These are phyloP conservation scores for Grapholita molesta DNA, from an alignment of 1,140 invertebrate species.

Conservation along the genomic window DNA sequence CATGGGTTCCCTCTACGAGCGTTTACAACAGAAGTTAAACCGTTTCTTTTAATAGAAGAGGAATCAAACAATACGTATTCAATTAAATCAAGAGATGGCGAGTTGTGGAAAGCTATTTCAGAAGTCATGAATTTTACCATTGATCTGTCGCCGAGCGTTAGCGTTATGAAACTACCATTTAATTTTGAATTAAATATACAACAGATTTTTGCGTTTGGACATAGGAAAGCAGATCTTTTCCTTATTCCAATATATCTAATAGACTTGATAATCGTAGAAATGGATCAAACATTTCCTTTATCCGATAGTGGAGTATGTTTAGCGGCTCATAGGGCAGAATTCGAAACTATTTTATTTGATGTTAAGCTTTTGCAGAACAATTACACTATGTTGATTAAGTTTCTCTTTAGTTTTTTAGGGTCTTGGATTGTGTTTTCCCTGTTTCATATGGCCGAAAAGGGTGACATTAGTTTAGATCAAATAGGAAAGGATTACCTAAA, in stretches of 20 bases:
- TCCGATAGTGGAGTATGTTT: slow-evolving; percentile 67
- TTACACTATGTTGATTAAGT: slow-evolving; percentile 32
- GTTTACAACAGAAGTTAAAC: slow-evolving; percentile 46
- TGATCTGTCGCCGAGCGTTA: slow-evolving; percentile 43
- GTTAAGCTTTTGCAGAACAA: slow-evolving; percentile 43
- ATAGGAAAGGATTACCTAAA: slow-evolving; percentile 62
- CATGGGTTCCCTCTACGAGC: slow-evolving; percentile 49
- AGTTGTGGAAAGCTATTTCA: slow-evolving; percentile 57
- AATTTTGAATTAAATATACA: slow-evolving; percentile 52
- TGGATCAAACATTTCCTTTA: slow-evolving; percentile 53
- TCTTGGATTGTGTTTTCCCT: slow-evolving; percentile 59
- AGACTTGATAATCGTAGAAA: slow-evolving; percentile 52
- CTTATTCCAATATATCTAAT: slow-evolving; percentile 62
- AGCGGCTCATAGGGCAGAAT: slow-evolving; percentile 50
- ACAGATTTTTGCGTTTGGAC: slow-evolving; percentile 50
- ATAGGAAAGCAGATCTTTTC: slow-evolving; percentile 55
- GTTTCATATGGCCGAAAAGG: slow-evolving; percentile 45
- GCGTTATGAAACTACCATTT: slow-evolving; percentile 44
- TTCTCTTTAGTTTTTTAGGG: slow-evolving; percentile 48
- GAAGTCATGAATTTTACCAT: slow-evolving; percentile 60
- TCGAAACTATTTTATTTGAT: slow-evolving; percentile 58
- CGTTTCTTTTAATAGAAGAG: slow-evolving; percentile 53
- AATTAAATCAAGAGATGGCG: slow-evolving; percentile 50
- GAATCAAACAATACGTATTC: slow-evolving; percentile 40
- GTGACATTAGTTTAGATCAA: slow-evolving; percentile 46